Evolutionary conservation across 2,113 vertebrate genomes (phyloP), one percentile per base, ranked within the genome.

Genomic region (Scolopax mira): DNA sequence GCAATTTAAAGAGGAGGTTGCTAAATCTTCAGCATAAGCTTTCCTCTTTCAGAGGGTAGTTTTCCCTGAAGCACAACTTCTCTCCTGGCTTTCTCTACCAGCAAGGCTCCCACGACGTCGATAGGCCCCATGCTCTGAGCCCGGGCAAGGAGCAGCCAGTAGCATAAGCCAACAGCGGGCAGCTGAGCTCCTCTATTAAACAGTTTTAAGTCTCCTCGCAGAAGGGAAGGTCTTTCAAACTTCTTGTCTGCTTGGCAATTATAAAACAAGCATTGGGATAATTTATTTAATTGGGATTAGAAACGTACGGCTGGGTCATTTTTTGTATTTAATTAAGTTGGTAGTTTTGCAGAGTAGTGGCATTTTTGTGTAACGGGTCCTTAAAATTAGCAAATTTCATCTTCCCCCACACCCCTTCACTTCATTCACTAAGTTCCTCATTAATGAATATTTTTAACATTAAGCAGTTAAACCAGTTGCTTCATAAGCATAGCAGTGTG

Each of bases 321-420:
- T 88, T 93, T 37, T 51, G 11, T 71, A 46, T 92, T 90, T 81
- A 41, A 58, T 27, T 27, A 44, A 67, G 58, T 31, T 88, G 22
- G 30, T 72, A 11, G 51, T 90, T 95, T 70, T 79, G 55, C 52
- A 49, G 80, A 89, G 35, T 52, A 79, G 69, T 60, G 71, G 48
- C 64, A 51, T 92, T 78, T 93, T 89, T 93, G 41, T 91, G 82
- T 85, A 67, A 85, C 71, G 81, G 35, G 57, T 84, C 44, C 69
- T 88, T 85, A 69, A 85, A 88, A 89, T 89, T 44, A 74, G n/a
- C 41, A 74, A 48, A 84, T 91, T 88, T 88, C 83, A 92, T 96
- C 84, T 88, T 88, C 74, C 69, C 80, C 27, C 70, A 18, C 80
- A 35, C 51, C 23, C 64, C 19, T 91, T 88, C 86, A 74, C 89